Evolutionary conservation across 2,113 vertebrate genomes (phyloP).

Genomic region (Phyllostomus hastatus): DNA sequence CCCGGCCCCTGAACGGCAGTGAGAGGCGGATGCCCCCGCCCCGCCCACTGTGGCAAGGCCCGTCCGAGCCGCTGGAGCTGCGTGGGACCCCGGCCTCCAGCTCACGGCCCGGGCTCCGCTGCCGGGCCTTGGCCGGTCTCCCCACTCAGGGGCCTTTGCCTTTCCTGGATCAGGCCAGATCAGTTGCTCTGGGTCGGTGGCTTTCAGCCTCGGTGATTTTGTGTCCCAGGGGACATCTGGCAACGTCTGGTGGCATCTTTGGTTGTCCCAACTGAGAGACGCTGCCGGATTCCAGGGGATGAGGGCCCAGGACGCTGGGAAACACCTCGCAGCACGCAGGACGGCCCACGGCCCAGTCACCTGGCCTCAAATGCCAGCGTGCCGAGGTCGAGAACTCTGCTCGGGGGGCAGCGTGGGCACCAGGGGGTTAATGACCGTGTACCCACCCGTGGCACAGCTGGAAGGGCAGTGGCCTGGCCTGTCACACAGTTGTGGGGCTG

Average conservation of each 20-base stretch:
- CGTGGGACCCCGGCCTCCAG: fast-evolving
- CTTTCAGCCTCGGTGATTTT: not conserved
- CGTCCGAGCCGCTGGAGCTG: not conserved
- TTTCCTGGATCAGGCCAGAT: not conserved
- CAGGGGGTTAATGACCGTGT: not conserved
- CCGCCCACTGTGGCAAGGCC: fast-evolving
- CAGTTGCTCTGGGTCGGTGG: not conserved
- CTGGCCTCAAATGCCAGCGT: fast-evolving
- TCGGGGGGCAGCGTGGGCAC: not conserved
- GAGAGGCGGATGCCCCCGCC: too few species aligned
- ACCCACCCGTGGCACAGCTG: not conserved
- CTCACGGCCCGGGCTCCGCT: fast-evolving
- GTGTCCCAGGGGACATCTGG: not conserved
- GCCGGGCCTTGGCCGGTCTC: fast-evolving
- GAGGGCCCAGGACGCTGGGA: not conserved
- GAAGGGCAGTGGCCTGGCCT: not conserved
- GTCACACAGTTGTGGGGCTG: not conserved
- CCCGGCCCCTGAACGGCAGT: not conserved
- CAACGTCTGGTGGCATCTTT: not conserved
- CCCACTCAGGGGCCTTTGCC: too few species aligned
- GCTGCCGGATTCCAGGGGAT: not conserved
- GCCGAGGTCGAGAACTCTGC: not conserved
- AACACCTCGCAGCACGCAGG: fast-evolving
- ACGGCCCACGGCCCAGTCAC: fast-evolving
- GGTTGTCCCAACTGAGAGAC: not conserved